Evolutionary conservation across 1,140 invertebrate genomes (phyloP), one percentile per base, ranked within the genome.

Genomic region (Drosophila burlai): DNA sequence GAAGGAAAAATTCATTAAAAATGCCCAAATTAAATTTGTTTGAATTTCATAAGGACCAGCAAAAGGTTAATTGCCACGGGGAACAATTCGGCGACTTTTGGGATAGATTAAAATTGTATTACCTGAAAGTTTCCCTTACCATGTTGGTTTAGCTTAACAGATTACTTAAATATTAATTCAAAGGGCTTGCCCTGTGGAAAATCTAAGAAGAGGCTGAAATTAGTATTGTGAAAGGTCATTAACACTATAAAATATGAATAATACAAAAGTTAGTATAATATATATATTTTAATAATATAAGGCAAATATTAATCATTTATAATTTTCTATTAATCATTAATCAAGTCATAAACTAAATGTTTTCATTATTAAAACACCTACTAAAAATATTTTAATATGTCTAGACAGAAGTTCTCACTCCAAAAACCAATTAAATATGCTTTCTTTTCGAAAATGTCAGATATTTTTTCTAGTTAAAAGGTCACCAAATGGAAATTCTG

Each of bases 11-110:
- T 8, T 0, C 31, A 66, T 66, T 63, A 46, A 38, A 63, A 63
- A 63, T 66, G 58, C 31, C 31, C 31, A 63, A 66, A 66, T 66
- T 66, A 38, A 66, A 46, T 66, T 62, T 46, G 13, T 24, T 21
- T 21, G 7, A 45, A 62, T 45, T 36, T 63, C 13, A 16, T 11
- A 36, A 45, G 11, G 21, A 40, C n/a, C 38, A n/a, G 16, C 29
- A 18, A 36, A 52, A 36, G 21, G 13, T 52, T 40, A 43, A 52
- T 69, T 45, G 38, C 62, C 47, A 36, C 15, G 3, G 66, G 66
- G 31, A 63, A 16, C 24, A 47, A 21, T 63, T 63, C 10, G 0
- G 15, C 5, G 13, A 24, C 34, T 58, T 21, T 42, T 15, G 50
- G 50, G 36, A 15, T 29, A 26, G 13, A 29, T 64, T 21, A 34